Base-by-base conservation (phyloP, 2,113 vertebrate genomes). In the Motacilla alba region DNA sequence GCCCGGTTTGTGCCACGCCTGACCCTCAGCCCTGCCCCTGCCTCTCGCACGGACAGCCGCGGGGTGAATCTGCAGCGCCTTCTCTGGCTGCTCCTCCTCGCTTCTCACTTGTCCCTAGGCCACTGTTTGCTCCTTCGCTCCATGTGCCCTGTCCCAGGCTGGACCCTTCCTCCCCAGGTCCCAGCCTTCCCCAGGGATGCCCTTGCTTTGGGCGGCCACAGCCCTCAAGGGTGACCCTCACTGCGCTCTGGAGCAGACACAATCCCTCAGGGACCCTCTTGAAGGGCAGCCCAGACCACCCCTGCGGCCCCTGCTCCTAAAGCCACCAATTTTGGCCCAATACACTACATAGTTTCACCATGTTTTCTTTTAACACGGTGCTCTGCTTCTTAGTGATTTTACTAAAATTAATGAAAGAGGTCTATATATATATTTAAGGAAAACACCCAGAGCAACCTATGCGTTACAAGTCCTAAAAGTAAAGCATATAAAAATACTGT, bases 11-110 rank as follows among this genome's bases (percentile, higher is more conserved):
- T 3, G 5, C 63, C 39, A 8, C 8, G 76, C 58, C 63, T 16
- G 9, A 9, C 7, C 3, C 44, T 31, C 4, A 5, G 63, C 20
- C 30, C 68, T 37, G 21, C 55, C 13, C 58, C 2, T 0, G 2
- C 39, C 64, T 35, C 10, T 3, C 28, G 27, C 66, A 6, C 3
- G 17, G 53, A 15, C 35, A 47, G 35, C 50, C 7, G 10, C 1
- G 23, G 4, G 30, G 4, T 44, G 11, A 2, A 7, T 1, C 16
- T 4, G n/a, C 64, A 11, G 4, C 7, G 11, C 31, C n/a, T 39
- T 44, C 49, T 27, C 64, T n/a, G 14, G 2, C 58, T 15, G n/a
- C 58, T 41, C 15, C 30, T 67, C 30, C 39, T 55, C 1, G 0
- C 30, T 43, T 43, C 85, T 31, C 62, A 2, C 24, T 10, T 27